These are phyloP conservation scores for Hemicordylus capensis DNA, from an alignment of 2,113 vertebrate species.

Conservation along the genomic window DNA sequence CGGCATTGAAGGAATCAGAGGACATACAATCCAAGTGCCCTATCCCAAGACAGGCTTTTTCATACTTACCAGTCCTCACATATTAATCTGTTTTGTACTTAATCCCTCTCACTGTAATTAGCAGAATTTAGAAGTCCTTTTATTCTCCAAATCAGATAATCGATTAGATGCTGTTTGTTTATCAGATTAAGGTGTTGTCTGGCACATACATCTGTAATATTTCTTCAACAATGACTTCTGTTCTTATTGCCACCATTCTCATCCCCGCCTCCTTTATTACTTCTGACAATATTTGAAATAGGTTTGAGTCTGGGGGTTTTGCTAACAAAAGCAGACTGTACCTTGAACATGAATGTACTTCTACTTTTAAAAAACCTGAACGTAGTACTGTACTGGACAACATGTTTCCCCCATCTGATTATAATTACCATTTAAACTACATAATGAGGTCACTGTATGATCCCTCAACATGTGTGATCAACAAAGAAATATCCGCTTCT, in stretches of 20 bases:
- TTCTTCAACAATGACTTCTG: conserved; percentile 25
- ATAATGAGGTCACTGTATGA: conserved; percentile 58
- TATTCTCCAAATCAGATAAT: not conserved
- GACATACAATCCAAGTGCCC: too few species aligned
- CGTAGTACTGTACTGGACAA: conserved; percentile 5
- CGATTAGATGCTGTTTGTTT: conserved; percentile 13
- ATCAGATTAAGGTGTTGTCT: not conserved
- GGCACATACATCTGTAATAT: conserved; percentile 38
- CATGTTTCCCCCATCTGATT: conserved; percentile 62
- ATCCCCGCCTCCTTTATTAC: conserved; percentile 49
- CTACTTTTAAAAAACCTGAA: conserved; percentile 52
- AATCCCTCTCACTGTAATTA: too few species aligned
- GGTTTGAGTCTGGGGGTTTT: conserved; percentile 44
- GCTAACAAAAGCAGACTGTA: not conserved
- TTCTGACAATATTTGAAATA: conserved; percentile 68
- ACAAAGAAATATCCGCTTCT: conserved; percentile 52
- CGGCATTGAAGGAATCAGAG: too few species aligned
- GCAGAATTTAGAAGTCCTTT: too few species aligned
- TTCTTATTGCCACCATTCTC: not conserved
- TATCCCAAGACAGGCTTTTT: too few species aligned
- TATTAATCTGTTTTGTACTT: too few species aligned
- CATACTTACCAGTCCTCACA: too few species aligned
- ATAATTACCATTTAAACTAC: conserved; percentile 64
- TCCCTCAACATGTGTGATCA: conserved; percentile 63
- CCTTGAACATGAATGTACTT: conserved; percentile 20